phyloP scores from a whole-genome alignment of 2,113 vertebrate genomes.

The Pholis gunnellus region DNA sequence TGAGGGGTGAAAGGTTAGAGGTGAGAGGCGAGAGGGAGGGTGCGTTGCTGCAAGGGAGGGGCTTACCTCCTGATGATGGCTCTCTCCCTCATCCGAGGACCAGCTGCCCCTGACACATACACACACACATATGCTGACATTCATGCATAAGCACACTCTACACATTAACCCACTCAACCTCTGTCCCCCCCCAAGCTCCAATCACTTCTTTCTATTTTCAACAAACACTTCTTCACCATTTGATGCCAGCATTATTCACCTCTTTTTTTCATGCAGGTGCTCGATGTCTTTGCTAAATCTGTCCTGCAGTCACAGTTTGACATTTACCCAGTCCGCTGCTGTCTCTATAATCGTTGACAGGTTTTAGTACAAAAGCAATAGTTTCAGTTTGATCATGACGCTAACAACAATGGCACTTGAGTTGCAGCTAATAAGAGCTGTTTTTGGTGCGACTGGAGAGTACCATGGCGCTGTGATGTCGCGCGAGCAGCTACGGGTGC shows the following conservation, averaged over 20 bases:
- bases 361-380: constrained; percentile 15
- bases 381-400: constrained; percentile 33
- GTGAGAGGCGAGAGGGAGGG: constrained; percentile 66
- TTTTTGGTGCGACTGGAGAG: constrained; percentile 18
- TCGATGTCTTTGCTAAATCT: constrained; percentile 48
- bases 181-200: constrained; percentile 37
- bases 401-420: constrained; percentile 22
- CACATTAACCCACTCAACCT: constrained; percentile 72
- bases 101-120: constrained; percentile 71
- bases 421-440: constrained; percentile 18
- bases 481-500: constrained; percentile 34
- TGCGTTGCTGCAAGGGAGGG: constrained; percentile 21
- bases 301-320: constrained; percentile 50
- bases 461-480: background rate
- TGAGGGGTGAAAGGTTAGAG: constrained; percentile 76
- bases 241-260: constrained; percentile 50
- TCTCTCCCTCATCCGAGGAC: constrained; percentile 65
- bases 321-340: constrained; percentile 41
- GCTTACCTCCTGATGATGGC: constrained; percentile 60
- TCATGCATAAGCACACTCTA: constrained; percentile 69
- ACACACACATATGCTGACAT: constrained; percentile 59
- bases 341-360: constrained; percentile 34
- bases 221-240: constrained; percentile 56
- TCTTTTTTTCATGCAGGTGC: constrained; percentile 61
- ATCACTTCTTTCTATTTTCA: constrained; percentile 51